phyloP scores from a whole-genome alignment of 2,113 vertebrate species.

The Pseudopodoces humilis region DNA sequence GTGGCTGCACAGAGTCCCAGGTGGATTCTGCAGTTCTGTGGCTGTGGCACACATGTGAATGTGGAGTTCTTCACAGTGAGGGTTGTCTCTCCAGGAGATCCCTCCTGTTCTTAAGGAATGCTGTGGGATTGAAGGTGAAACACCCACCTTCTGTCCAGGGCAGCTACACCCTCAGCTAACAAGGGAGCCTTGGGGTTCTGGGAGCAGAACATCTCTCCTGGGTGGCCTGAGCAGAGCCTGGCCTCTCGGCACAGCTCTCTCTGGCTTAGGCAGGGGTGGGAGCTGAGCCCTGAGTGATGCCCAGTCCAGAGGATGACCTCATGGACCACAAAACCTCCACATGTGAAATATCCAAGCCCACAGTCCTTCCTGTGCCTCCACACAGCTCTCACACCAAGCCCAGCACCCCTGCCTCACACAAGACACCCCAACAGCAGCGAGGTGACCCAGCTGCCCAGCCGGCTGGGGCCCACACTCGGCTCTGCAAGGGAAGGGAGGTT shows the following conservation, averaged over 20 bases:
- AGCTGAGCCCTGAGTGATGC: neutral
- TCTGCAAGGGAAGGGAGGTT: neutral
- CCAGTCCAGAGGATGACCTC: neutral
- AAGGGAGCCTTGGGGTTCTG: neutral
- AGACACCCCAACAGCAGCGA: neutral
- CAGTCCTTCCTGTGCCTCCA: neutral
- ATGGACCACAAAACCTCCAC: neutral
- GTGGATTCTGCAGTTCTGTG: neutral
- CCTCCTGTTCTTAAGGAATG: neutral
- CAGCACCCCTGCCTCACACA: neutral
- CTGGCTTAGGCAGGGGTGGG: neutral
- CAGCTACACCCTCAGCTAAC: neutral
- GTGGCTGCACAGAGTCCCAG: fast-evolving
- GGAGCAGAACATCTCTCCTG: neutral
- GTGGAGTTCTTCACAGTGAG: fast-evolving
- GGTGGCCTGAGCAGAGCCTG: neutral
- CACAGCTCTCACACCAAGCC: neutral
- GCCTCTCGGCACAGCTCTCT: neutral
- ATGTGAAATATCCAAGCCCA: neutral
- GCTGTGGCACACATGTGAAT: fast-evolving
- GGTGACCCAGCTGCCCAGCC: neutral
- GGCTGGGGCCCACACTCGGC: neutral
- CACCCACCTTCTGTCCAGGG: neutral
- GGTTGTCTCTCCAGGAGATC: fast-evolving
- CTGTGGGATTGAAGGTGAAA: neutral